Percentiles rank a stretch among this genome's conserved stretches.
Conservation (phyloP, 1,140 invertebrate genomes). For the Lepidurus packardi region DNA sequence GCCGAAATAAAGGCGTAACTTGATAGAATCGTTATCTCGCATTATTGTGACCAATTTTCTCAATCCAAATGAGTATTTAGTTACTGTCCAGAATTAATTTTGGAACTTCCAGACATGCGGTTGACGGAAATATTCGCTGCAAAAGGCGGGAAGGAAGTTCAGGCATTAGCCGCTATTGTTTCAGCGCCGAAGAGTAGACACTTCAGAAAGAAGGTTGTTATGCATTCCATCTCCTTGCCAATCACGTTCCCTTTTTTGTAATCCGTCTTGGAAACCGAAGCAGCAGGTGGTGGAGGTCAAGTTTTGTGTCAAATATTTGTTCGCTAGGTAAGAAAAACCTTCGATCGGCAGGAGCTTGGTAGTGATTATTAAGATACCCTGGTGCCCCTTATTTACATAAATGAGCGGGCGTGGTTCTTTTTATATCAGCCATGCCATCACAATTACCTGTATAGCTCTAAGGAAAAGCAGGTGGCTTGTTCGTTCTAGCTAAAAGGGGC, state of each 20-base stretch:
- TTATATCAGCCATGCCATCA: conserved; percentile 7
- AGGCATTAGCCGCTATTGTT: not conserved
- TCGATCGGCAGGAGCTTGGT: not conserved
- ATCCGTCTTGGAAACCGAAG: not conserved
- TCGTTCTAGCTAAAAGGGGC: conserved; percentile 2
- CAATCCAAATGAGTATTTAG: not conserved
- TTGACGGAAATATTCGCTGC: not conserved
- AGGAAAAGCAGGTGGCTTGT: not conserved
- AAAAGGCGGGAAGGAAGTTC: not conserved
- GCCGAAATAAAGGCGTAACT: not conserved
- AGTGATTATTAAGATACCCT: not conserved
- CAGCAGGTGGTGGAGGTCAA: conserved; percentile 9
- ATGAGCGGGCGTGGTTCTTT: conserved; percentile 13
- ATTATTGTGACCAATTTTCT: not conserved
- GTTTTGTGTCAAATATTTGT: not conserved
- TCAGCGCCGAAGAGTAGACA: not conserved
- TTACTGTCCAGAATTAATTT: no score
- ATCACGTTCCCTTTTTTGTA: not conserved
- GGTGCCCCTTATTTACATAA: conserved; percentile 12
- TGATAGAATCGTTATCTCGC: not conserved
- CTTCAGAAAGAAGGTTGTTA: not conserved
- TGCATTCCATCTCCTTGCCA: not conserved
- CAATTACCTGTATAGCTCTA: not conserved
- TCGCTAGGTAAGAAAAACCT: not conserved
- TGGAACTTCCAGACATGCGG: no score